A percentile compares a stretch with the other conserved stretches of the same genome.
Evolutionary conservation across 2,797 vertebrate genomes (phyloP).

Genomic region (Sebastes cheni): DNA sequence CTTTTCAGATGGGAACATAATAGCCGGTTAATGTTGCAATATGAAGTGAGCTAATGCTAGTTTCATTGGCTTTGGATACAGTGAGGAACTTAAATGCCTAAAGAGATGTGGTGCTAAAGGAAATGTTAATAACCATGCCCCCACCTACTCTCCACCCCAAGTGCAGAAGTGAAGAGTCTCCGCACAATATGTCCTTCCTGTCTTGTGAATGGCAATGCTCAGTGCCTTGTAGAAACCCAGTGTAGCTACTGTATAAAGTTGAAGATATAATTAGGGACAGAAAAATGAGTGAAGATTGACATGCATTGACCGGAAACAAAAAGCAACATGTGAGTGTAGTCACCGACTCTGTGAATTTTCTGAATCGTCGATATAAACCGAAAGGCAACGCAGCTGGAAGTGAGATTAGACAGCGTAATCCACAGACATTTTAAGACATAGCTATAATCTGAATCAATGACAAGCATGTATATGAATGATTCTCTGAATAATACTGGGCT

Average conservation of each 20-base stretch:
- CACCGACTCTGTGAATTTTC: neutral
- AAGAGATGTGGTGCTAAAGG: constrained; percentile 31
- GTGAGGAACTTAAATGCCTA: constrained; percentile 16
- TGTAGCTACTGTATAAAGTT: constrained; percentile 42
- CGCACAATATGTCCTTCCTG: constrained; percentile 1
- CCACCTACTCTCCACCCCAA: neutral
- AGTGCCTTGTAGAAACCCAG: constrained; percentile 8
- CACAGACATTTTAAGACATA: constrained; percentile 6
- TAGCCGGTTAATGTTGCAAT: constrained; percentile 18
- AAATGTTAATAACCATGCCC: constrained; percentile 44
- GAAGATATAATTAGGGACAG: constrained; percentile 21
- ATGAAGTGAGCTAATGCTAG: constrained; percentile 8
- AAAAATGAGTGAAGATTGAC: neutral
- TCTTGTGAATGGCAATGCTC: constrained; percentile 2
- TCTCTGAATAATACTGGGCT: neutral
- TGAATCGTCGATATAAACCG: neutral
- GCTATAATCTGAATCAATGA: constrained; percentile 22
- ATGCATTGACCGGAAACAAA: neutral
- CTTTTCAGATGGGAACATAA: constrained; percentile 28
- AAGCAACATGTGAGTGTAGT: neutral
- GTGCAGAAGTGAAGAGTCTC: constrained; percentile 15
- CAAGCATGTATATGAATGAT: neutral
- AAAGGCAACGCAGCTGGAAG: neutral
- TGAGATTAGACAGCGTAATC: constrained; percentile 3
- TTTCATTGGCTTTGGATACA: constrained; percentile 20